A percentile compares a stretch with the other conserved stretches of the same genome.
Conservation (phyloP, 53 echinoderm and acorn worm species). For the Henricia sp. region DNA sequence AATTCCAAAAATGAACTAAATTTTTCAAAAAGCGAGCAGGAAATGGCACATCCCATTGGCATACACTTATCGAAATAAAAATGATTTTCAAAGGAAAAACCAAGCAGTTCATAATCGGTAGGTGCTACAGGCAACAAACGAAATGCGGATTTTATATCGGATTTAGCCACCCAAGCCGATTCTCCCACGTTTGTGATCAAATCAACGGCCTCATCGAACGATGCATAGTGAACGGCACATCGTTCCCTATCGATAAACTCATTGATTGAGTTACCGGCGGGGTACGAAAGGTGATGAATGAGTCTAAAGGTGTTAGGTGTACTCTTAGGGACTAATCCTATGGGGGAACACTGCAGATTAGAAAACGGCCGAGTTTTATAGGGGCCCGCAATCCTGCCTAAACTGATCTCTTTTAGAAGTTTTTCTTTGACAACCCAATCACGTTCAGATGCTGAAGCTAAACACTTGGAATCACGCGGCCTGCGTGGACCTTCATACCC, state of each 20-base stretch:
- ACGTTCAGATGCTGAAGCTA: too few relatives aligned
- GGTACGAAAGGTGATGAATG: not conserved
- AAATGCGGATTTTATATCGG: too few relatives aligned
- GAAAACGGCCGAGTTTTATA: not conserved
- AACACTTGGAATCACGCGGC: too few relatives aligned
- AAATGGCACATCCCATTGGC: not conserved
- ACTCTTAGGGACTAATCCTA: not conserved
- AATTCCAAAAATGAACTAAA: conserved; percentile 22
- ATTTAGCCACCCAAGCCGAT: too few relatives aligned
- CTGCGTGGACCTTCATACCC: too few relatives aligned
- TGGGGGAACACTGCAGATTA: not conserved
- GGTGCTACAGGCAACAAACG: too few relatives aligned
- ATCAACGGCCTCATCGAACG: not conserved
- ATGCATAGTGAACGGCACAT: not conserved
- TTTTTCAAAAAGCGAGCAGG: conserved; percentile 8
- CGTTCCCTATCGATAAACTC: not conserved
- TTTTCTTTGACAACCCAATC: not conserved
- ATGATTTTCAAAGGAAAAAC: too few relatives aligned
- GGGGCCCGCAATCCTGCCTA: not conserved
- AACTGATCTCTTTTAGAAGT: not conserved
- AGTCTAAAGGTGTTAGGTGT: not conserved
- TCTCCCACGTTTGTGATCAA: too few relatives aligned
- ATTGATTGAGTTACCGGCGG: not conserved
- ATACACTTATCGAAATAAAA: too few relatives aligned
- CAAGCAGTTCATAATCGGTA: conserved; percentile 5